Percentiles rank a stretch among this genome's conserved stretches.
Conservation (phyloP, 2,888 invertebrate species). For the Luffia ferchaultella region DNA sequence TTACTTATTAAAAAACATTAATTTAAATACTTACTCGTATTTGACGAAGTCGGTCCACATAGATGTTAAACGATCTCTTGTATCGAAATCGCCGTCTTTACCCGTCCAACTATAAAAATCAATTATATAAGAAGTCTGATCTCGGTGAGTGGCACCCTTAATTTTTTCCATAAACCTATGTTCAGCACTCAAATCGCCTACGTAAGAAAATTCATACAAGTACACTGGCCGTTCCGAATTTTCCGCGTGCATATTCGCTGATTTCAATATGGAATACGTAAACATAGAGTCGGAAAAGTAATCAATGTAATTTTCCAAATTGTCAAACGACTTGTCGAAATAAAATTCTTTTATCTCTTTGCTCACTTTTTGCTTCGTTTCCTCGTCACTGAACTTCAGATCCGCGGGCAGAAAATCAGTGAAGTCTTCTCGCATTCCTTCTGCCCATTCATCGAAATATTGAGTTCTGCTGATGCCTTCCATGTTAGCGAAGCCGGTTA, state of each 20-base stretch:
- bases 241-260: conserved; percentile 34
- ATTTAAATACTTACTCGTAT: conserved; percentile 40
- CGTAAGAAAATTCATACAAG: conserved; percentile 47
- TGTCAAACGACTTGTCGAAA: conserved; percentile 24
- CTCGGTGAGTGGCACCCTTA: conserved; percentile 50
- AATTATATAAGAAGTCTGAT: conserved; percentile 44
- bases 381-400: conserved; percentile 28
- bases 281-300: conserved; percentile 55
- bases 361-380: conserved; percentile 25
- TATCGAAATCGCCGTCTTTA: conserved; percentile 35
- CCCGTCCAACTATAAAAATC: conserved; percentile 41
- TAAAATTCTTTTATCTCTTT: conserved; percentile 33
- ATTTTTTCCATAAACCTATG: conserved; percentile 41
- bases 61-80: conserved; percentile 38
- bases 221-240: conserved; percentile 29
- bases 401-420: conserved; percentile 44
- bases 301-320: conserved; percentile 28
- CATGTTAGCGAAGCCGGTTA: conserved; percentile 48
- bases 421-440: conserved; percentile 47
- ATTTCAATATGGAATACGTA: conserved; percentile 42
- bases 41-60: conserved; percentile 54
- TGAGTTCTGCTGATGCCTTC: conserved; percentile 47
- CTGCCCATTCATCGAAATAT: conserved; percentile 38
- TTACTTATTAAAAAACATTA: too few species aligned
- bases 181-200: conserved; percentile 39